Base-by-base conservation (phyloP, 2,888 invertebrate species). In the Phragmatobia fuliginosa region DNA sequence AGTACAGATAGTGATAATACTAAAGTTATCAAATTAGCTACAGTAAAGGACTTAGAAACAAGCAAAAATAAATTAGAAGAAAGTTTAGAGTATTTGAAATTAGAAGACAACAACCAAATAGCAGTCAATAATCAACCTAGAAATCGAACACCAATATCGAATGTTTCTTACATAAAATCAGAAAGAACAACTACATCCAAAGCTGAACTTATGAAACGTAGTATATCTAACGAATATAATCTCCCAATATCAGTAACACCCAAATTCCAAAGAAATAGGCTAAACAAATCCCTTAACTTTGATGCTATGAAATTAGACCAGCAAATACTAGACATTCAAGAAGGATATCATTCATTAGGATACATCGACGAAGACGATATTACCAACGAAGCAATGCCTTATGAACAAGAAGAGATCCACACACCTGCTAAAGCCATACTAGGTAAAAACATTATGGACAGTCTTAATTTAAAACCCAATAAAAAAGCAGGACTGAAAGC, bases 101-200 rank as follows among this genome's bases (percentile, higher is more conserved):
- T 95, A 77, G 90, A 91, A 32, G 88, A 95, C 79, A 88, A 94
- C 72, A 94, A 94, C 86, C 94, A 95, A 85, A 94, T 95, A 67
- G 94, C 91, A 14, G 93, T 95, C 8, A 93, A 93, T 67, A 95
- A 95, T 77, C 95, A 94, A 77, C 95, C 95, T 0, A 91, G 95
- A 83, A 89, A 93, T 52, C 91, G 95, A 38, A 95, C 95, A 58
- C 95, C 95, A 2, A 94, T 95, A 79, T 91, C 95, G 1, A 94
- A 94, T 75, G 85, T 95, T 62, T 90, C 94, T 6, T 95, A 95
- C 71, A 85, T 91, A 56, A 90, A 93, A 38, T 92, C 93, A 28
- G 94, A 94, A 79, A 90, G 91, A 81, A 88, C 88, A n/a, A 79
- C 88, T 25, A 76, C 85, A 52, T 74, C 85, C 5, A 92, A 88